Evolutionary conservation across 2,113 vertebrate species (phyloP).

Genomic region (Aythya baeri): DNA sequence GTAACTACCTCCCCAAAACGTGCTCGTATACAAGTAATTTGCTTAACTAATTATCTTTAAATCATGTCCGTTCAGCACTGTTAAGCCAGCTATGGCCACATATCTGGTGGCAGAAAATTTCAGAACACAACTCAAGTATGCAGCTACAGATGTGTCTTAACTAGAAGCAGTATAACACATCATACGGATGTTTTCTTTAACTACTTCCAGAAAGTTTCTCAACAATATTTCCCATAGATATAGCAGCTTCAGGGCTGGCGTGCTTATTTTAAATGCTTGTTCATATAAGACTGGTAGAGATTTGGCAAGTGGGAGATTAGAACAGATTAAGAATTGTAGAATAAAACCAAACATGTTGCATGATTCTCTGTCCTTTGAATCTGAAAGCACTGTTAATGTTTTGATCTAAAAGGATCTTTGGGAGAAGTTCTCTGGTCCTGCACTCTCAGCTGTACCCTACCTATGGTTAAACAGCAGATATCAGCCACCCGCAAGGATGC

Average conservation of each 20-base stretch:
- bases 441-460: not conserved
- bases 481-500: not conserved
- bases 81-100: not conserved
- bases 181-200: not conserved
- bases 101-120: not conserved
- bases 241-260: not conserved
- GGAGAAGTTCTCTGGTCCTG: not conserved
- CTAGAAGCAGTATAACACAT: not conserved
- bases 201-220: not conserved
- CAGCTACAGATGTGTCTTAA: not conserved
- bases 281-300: not conserved
- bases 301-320: not conserved
- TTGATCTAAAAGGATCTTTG: not conserved
- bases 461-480: not conserved
- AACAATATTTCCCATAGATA: not conserved
- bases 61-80: not conserved
- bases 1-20: not conserved
- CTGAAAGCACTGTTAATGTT: not conserved
- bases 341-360: not conserved
- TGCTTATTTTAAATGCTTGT: not conserved
- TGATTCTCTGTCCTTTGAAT: not conserved
- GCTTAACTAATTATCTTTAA: not conserved
- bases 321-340: not conserved
- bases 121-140: not conserved
- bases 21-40: not conserved